These are phyloP conservation scores for Euphonia xanthogaster DNA, from an alignment of 2,797 vertebrate genomes.

Conservation along the genomic window DNA sequence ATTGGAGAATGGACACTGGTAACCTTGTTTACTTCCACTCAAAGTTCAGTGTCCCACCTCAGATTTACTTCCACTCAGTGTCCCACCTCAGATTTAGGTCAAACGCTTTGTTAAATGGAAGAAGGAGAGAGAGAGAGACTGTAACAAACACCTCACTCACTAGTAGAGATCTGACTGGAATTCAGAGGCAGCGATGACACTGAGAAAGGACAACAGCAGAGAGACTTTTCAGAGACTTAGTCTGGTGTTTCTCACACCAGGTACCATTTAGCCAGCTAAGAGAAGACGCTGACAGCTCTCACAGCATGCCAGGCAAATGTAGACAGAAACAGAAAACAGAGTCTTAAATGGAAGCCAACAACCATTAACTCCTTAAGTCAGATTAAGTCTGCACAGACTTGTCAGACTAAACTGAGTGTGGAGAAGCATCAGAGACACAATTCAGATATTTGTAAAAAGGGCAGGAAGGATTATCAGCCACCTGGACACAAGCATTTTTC, in stretches of 20 bases:
- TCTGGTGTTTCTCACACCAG: neutral
- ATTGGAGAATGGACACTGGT: neutral
- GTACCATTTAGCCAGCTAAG: neutral
- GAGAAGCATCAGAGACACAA: neutral
- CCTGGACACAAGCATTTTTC: neutral
- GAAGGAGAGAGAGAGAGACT: neutral
- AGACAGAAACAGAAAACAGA: neutral
- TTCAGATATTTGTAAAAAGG: neutral
- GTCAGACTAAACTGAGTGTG: neutral
- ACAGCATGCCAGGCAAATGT: neutral
- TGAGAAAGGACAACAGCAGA: neutral
- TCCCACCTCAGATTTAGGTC: neutral
- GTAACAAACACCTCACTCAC: neutral
- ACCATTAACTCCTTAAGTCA: neutral
- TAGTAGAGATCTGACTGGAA: neutral
- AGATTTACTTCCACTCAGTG: neutral
- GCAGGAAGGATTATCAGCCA: neutral
- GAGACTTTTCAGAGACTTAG: neutral
- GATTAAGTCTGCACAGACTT: neutral
- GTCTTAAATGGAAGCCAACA: neutral
- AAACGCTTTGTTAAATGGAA: neutral
- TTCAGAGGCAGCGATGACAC: neutral
- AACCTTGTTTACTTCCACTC: neutral
- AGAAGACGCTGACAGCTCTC: neutral
- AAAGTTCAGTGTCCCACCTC: neutral